Conservation (phyloP, 2,888 invertebrate genomes). For the Drosophila acutilabella region DNA sequence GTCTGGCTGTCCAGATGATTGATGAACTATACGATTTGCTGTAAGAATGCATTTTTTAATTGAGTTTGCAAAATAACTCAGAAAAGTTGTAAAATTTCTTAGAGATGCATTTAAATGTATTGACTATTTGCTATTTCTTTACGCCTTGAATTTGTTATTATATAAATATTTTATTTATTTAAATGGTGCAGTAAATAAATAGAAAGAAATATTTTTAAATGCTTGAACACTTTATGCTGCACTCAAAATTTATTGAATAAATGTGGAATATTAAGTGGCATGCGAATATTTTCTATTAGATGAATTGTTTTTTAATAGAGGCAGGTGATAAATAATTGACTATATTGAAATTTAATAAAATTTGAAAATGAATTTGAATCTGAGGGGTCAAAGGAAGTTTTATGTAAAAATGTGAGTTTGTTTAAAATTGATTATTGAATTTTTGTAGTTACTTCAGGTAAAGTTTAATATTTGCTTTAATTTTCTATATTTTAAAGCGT, state of each 20-base stretch:
- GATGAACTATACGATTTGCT: constrained; percentile 52
- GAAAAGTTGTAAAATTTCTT: constrained; percentile 26
- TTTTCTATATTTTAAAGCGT: too few relatives aligned
- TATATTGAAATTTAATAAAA: not conserved
- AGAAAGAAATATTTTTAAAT: constrained; percentile 13
- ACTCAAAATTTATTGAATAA: too few relatives aligned
- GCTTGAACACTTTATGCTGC: constrained; percentile 44
- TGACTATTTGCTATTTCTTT: constrained; percentile 24
- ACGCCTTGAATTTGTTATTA: constrained; percentile 33
- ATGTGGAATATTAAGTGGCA: constrained; percentile 42
- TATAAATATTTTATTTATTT: constrained; percentile 35
- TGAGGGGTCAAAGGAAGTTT: too few relatives aligned
- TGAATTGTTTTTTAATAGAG: constrained; percentile 12
- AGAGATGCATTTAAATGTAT: constrained; percentile 1
- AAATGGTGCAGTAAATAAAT: constrained; percentile 23
- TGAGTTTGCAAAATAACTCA: constrained; percentile 39
- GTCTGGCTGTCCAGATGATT: constrained; percentile 47
- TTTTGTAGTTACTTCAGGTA: not conserved
- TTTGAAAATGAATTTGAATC: not conserved
- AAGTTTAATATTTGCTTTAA: not conserved
- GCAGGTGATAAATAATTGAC: constrained; percentile 12
- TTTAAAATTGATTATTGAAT: too few relatives aligned
- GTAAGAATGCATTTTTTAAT: constrained; percentile 39
- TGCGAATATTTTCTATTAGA: constrained; percentile 17
- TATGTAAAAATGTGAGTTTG: too few relatives aligned